Conservation (phyloP, 1,140 invertebrate genomes). For the Drosophila sproati region DNA sequence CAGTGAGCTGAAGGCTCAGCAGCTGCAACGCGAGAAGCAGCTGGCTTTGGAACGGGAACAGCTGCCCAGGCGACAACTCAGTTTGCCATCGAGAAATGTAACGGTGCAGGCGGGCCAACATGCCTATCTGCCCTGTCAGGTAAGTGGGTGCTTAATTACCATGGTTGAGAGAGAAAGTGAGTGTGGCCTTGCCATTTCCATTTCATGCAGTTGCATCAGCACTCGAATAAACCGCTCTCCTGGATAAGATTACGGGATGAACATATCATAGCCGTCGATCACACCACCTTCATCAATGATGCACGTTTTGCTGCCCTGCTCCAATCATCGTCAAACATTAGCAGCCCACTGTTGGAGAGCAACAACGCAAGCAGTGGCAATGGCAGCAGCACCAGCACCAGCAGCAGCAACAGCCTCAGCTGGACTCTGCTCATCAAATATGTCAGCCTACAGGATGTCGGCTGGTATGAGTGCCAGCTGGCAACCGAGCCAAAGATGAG, state of each 20-base stretch:
- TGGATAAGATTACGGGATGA: constrained; percentile 94
- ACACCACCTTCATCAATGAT: constrained; percentile 93
- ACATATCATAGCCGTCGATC: constrained; percentile 95
- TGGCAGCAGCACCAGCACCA: constrained; percentile 78
- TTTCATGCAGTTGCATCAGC: constrained; percentile 66
- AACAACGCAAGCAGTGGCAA: constrained; percentile 12
- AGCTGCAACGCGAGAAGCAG: constrained; percentile 65
- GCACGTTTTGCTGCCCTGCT: constrained; percentile 93
- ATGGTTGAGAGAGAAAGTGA: constrained; percentile 44
- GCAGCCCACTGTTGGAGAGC: background rate
- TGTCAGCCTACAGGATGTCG: constrained; percentile 87
- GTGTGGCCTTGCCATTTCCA: constrained; percentile 75
- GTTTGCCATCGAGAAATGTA: constrained; percentile 86
- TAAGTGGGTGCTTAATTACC: constrained; percentile 79
- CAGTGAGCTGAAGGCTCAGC: constrained; percentile 68
- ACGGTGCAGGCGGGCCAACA: constrained; percentile 93
- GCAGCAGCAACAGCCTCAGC: constrained; percentile 88
- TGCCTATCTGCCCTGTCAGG: constrained; percentile 93
- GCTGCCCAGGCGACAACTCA: constrained; percentile 55
- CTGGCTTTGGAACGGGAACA: constrained; percentile 65
- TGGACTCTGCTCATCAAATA: constrained; percentile 94
- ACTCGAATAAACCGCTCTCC: constrained; percentile 93
- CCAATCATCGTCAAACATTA: constrained; percentile 85
- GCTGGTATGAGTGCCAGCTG: constrained; percentile 90
- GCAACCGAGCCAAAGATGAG: constrained; percentile 89